Conservation (phyloP, 2,797 vertebrate genomes). For the Buceros bicornis region DNA sequence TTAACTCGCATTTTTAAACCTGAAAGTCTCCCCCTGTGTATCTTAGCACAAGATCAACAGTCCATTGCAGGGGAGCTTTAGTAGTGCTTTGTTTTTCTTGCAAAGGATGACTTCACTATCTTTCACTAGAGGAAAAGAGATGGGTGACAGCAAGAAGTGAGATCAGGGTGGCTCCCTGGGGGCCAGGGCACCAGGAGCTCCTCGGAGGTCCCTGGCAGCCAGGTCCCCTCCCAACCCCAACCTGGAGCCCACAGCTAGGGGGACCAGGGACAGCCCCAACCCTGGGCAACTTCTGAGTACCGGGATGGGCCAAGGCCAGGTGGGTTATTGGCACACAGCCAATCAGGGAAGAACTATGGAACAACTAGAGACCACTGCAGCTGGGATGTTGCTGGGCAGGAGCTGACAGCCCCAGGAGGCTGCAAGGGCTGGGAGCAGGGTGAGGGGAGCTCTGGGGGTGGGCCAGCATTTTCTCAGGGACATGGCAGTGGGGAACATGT, state of each 20-base stretch:
- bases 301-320: too few species aligned
- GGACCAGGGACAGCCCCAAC: accelerated
- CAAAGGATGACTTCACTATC: not conserved
- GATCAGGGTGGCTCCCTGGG: not conserved
- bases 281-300: accelerated
- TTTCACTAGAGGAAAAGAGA: not conserved
- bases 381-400: accelerated
- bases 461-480: accelerated
- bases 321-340: accelerated
- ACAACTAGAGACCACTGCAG: accelerated
- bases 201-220: not conserved
- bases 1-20: not conserved
- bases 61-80: not conserved
- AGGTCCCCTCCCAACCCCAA: accelerated
- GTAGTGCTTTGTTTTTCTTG: not conserved
- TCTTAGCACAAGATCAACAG: not conserved
- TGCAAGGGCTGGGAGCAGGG: not conserved
- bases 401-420: not conserved
- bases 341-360: accelerated
- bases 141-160: not conserved
- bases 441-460: accelerated
- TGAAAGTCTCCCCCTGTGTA: not conserved
- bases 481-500: accelerated
- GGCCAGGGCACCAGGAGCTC: not conserved
- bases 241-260: accelerated